Base-by-base conservation (phyloP, 53 echinoderm and acorn worm genomes). In the Holothuria scabra region DNA sequence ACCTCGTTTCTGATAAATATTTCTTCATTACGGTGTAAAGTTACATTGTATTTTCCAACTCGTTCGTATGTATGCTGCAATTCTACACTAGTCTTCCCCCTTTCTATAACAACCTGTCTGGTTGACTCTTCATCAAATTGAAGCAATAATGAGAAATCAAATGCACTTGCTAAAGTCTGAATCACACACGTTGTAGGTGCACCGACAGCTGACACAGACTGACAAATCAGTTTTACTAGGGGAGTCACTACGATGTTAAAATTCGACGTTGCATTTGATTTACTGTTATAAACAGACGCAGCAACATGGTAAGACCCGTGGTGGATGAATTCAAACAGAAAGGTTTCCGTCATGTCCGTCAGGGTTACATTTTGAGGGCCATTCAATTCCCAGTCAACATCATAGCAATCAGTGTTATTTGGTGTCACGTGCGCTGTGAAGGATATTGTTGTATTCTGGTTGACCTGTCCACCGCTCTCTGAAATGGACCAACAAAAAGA, bases 41-140 rank as follows among this genome's bases (percentile, higher is more conserved):
- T 69, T 32, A 69, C 41, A 23, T 41, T 69, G n/a, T 69, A 69
- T 41, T 16, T 69, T 41, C 69, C 69, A 32, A 20, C 41, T 12
- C 41, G 19, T 41, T 33, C 14, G 35, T 34, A 69, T 34, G 34
- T 69, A 69, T 69, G 35, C 22, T 69, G 34, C 12, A 34, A 8
- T 12, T 35, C 32, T 34, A 37, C 21, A 11, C 3, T 18, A 69
- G 21, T 69, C 11, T 69, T 20, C 21, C 69, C 69, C 5, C 31
- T n/a, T 19, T 30, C 18, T 4, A 24, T 2, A 22, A 41, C 20
- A 34, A 69, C 4, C 30, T 37, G 14, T 12, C 69, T 18, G 0
- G 69, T 10, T 69, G 34, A 22, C 8, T 44, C 34, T 20, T 69
- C 69, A 69, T 14, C 69, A 69, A 69, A 69, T 10, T 69, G n/a